Base-by-base conservation (phyloP, 2,888 invertebrate species). In the Sesia bembeciformis region DNA sequence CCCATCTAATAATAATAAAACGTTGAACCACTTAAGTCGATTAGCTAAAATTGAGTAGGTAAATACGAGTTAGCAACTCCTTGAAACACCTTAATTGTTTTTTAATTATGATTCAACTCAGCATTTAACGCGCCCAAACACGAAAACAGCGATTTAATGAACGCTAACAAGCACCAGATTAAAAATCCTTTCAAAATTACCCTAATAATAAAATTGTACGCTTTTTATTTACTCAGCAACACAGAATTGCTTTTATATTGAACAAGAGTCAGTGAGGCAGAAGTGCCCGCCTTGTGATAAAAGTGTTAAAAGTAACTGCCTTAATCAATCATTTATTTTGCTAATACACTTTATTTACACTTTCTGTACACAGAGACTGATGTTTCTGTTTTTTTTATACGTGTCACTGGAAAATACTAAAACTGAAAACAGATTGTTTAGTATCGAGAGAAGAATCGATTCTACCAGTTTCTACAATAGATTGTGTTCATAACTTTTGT, bases 51-150 rank as follows among this genome's bases (percentile, higher is more conserved):
- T 43, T 43, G 7, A 8, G 5, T 43, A 43, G 8, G 7, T 43
- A 43, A 43, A 43, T 43, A 8, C 43, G 8, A 4, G 43, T 43
- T 43, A 8, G 8, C 23, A 8, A 43, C n/a, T 8, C 43, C 59
- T 60, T 49, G 51, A 58, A 60, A 54, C 61, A 57, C 59, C 61
- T 62, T 72, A 72, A 72, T 72, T 69, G 62, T 63, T 67, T 68
- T 72, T 72, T 72, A 72, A 72, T 72, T 72, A 68, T 69, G 66
- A 68, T 70, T 67, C 65, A 58, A 58, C 43, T 43, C 43, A 43
- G 7, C 43, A 8, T 43, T 43, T 43, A 43, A 43, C 43, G 4
- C 43, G n/a, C 41, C 43, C 5, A 43, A 43, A 23, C 23, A 23
- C 23, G 23, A 23, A 43, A 43, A 43, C 43, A 43, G 8, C 43